Evolutionary conservation across 1,140 invertebrate species (phyloP).

Genomic region (Heliconius eleuchia): DNA sequence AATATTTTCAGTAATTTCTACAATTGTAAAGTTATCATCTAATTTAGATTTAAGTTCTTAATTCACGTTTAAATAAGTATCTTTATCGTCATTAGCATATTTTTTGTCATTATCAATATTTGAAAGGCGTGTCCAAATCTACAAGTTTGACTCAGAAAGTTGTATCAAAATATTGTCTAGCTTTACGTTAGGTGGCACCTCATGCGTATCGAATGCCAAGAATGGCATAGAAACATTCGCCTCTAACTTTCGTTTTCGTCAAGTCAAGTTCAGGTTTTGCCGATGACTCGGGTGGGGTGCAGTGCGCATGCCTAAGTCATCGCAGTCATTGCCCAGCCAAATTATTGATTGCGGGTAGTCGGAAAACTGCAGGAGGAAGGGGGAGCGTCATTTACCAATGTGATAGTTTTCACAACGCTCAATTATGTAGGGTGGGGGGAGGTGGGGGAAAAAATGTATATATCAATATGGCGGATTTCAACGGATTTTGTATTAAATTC

Average conservation of each 20-base stretch:
- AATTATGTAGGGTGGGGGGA: conserved; percentile 71
- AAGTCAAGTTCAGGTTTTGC: conserved; percentile 80
- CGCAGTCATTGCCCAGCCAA: conserved; percentile 80
- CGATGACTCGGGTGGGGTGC: conserved; percentile 64
- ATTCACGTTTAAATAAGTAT: not conserved
- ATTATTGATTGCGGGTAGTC: conserved; percentile 80
- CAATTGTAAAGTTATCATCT: conserved; percentile 21
- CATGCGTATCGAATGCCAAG: conserved; percentile 71
- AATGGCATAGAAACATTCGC: conserved; percentile 78
- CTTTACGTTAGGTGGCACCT: conserved; percentile 50
- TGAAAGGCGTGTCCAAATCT: conserved; percentile 37
- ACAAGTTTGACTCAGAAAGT: conserved; percentile 33
- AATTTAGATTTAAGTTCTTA: not conserved
- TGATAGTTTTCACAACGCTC: conserved; percentile 80
- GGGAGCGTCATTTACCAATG: conserved; percentile 75
- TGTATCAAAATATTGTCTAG: conserved; percentile 45
- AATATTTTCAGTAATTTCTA: conserved; percentile 31
- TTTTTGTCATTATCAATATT: conserved; percentile 30
- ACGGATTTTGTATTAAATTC: conserved; percentile 77
- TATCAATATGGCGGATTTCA: conserved; percentile 74
- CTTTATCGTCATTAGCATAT: conserved; percentile 12
- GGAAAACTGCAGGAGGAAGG: conserved; percentile 68
- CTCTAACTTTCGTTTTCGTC: conserved; percentile 79
- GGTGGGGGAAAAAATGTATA: conserved; percentile 72
- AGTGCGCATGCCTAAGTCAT: conserved; percentile 77